Conservation (phyloP, 2,113 vertebrate genomes). For the Danionella cerebrum region DNA sequence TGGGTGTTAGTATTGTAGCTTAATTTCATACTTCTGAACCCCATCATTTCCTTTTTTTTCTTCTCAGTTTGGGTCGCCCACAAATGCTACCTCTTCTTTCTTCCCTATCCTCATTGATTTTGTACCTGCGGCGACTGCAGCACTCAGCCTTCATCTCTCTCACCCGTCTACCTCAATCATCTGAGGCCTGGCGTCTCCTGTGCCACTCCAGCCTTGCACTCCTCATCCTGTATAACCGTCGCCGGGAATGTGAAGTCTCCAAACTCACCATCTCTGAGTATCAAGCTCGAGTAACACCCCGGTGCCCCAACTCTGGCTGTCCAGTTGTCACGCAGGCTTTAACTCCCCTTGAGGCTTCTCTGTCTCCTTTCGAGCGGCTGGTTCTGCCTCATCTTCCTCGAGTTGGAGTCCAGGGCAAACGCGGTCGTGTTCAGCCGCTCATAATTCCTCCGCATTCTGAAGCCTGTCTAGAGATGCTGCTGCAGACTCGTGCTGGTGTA, state of each 20-base stretch:
- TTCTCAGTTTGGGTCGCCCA: conserved; percentile 51
- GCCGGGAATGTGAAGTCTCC: conserved; percentile 68
- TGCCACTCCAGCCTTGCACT: conserved; percentile 70
- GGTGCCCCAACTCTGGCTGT: conserved; percentile 29
- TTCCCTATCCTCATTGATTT: conserved; percentile 64
- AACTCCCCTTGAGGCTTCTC: conserved; percentile 54
- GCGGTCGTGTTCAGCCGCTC: conserved; percentile 63
- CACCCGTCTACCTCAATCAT: conserved; percentile 60
- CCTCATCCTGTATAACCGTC: conserved; percentile 71
- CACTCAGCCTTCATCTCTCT: conserved; percentile 65
- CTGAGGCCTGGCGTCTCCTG: conserved; percentile 68
- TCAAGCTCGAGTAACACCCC: conserved; percentile 47
- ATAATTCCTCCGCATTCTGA: conserved; percentile 66
- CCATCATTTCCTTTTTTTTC: neutral
- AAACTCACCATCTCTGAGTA: conserved; percentile 69
- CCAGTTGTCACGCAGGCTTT: conserved; percentile 15
- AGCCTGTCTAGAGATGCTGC: conserved; percentile 65
- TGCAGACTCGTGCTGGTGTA: conserved; percentile 63
- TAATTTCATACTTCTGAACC: no score
- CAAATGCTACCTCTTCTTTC: conserved; percentile 66
- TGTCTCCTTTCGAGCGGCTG: conserved; percentile 67
- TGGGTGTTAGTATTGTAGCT: no score
- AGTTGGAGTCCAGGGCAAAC: conserved; percentile 63
- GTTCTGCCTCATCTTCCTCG: conserved; percentile 63
- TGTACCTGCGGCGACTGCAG: conserved; percentile 65